Conservation (phyloP, 1,140 invertebrate species). For the Arion vulgaris region DNA sequence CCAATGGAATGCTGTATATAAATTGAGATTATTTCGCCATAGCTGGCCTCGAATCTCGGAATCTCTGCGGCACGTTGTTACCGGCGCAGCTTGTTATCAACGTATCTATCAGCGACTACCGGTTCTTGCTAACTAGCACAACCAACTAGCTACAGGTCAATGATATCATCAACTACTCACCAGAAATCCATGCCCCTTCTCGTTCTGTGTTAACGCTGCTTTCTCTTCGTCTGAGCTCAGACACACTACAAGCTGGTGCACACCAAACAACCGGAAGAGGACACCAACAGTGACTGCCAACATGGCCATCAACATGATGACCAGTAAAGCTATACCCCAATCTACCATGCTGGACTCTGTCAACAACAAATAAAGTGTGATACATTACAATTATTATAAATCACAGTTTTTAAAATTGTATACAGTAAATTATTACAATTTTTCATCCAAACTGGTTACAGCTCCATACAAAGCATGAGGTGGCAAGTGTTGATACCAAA, state of each 20-base stretch:
- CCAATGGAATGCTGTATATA: too few relatives aligned
- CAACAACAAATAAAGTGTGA: background rate
- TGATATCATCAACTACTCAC: conserved; percentile 51
- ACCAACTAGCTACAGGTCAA: too few relatives aligned
- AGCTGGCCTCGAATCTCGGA: too few relatives aligned
- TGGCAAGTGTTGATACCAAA: too few relatives aligned
- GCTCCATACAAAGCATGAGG: too few relatives aligned
- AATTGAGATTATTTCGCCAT: too few relatives aligned
- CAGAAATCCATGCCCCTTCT: conserved; percentile 65
- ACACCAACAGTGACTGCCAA: conserved; percentile 55
- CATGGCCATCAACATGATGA: conserved; percentile 58
- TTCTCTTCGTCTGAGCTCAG: conserved; percentile 65
- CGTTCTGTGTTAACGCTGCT: conserved; percentile 61
- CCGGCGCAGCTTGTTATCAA: too few relatives aligned
- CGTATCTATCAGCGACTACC: too few relatives aligned
- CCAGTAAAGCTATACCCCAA: conserved; percentile 60
- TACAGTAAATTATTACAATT: background rate
- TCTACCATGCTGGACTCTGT: conserved; percentile 58
- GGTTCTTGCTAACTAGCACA: too few relatives aligned
- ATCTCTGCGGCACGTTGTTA: too few relatives aligned
- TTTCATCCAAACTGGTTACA: background rate
- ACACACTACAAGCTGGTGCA: conserved; percentile 59
- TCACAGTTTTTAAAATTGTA: background rate
- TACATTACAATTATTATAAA: background rate
- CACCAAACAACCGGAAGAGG: conserved; percentile 59